Percentiles rank a stretch among this genome's conserved stretches.
Conservation (phyloP, 2,888 invertebrate species). For the Athetis lepigone region DNA sequence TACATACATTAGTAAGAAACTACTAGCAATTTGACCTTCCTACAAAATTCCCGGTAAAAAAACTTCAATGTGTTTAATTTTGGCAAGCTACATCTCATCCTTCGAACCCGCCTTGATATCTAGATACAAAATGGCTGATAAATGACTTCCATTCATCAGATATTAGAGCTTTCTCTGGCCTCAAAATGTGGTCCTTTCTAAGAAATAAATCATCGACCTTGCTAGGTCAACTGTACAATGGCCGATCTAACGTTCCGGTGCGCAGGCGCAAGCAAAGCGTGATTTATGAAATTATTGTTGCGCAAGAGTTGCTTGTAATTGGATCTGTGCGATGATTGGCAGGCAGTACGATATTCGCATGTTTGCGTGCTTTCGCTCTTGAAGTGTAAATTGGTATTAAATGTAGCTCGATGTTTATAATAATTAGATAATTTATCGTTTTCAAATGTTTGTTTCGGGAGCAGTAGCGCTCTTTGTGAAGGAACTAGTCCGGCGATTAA, state of each 20-base stretch:
- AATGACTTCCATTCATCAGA: slow-evolving; percentile 35
- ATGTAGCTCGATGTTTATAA: neutral
- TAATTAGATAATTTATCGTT: too few species aligned
- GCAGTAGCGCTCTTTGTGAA: too few species aligned
- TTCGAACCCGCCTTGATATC: slow-evolving; percentile 6
- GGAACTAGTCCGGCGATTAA: too few species aligned
- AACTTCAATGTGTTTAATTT: slow-evolving; percentile 23
- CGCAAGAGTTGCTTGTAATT: slow-evolving; percentile 59
- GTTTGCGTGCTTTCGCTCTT: slow-evolving; percentile 40
- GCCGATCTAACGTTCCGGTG: slow-evolving; percentile 52
- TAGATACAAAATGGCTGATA: slow-evolving; percentile 17
- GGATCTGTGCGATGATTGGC: slow-evolving; percentile 53
- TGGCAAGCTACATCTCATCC: slow-evolving; percentile 5
- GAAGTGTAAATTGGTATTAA: neutral
- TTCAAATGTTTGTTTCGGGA: too few species aligned
- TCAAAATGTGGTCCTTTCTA: slow-evolving; percentile 57
- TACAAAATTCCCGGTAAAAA: slow-evolving; percentile 40
- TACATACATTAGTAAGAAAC: slow-evolving; percentile 26
- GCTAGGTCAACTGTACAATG: slow-evolving; percentile 65
- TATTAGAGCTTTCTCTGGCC: slow-evolving; percentile 60
- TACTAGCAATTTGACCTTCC: slow-evolving; percentile 40
- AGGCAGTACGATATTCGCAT: slow-evolving; percentile 4
- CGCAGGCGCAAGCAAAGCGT: slow-evolving; percentile 43
- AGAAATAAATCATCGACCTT: slow-evolving; percentile 67
- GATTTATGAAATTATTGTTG: slow-evolving; percentile 61